Conservation (phyloP, 2,888 invertebrate genomes). For the Mimachlamys varia region DNA sequence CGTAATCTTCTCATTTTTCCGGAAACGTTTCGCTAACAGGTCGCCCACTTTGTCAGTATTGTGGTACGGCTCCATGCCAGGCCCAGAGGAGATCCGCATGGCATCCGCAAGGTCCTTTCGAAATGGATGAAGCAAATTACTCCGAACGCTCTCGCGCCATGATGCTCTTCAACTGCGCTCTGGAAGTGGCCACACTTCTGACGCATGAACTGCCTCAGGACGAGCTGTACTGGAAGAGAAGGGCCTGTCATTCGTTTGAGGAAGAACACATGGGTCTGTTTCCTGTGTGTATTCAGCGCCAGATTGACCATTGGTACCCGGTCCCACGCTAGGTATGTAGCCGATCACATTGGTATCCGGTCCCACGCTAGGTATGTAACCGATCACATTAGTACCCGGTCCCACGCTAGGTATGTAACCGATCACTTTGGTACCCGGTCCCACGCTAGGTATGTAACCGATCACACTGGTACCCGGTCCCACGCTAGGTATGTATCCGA, state of each 20-base stretch:
- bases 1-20: no score
- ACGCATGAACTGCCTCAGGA: background rate
- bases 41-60: background rate
- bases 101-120: background rate
- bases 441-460: background rate
- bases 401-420: background rate
- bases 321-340: background rate
- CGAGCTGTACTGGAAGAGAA: background rate
- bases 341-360: no score
- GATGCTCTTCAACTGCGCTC: background rate
- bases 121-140: background rate
- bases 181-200: background rate
- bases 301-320: background rate
- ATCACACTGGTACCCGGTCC: no score
- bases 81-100: background rate
- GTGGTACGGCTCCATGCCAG: background rate
- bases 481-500: no score
- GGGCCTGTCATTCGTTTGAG: background rate
- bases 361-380: background rate
- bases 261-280: background rate
- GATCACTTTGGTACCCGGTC: background rate
- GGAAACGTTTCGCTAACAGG: background rate
- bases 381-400: no score
- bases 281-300: background rate
- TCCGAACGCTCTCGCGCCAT: slow-evolving; percentile 5